These are phyloP conservation scores for Cricetomys ansorgei DNA, from an alignment of 2,113 vertebrate species.

Conservation along the genomic window DNA sequence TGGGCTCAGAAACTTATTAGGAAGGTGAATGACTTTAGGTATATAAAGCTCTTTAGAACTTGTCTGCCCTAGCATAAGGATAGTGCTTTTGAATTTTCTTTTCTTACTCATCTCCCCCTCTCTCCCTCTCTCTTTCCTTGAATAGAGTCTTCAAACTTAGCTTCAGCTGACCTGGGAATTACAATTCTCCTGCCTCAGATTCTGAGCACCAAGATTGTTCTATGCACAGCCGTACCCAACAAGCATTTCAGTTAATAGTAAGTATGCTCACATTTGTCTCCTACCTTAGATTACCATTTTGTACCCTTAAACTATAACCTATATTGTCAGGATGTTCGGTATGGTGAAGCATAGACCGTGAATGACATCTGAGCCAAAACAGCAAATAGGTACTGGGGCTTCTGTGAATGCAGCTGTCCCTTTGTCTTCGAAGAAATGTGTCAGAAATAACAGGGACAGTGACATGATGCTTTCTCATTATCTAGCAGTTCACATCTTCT, in stretches of 20 bases:
- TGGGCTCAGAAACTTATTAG: neutral
- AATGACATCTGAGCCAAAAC: neutral
- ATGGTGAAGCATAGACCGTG: neutral
- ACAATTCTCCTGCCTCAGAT: neutral
- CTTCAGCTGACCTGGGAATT: neutral
- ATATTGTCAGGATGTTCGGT: neutral
- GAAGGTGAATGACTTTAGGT: neutral
- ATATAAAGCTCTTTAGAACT: neutral
- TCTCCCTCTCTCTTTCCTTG: neutral
- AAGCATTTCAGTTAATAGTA: neutral
- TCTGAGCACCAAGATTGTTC: neutral
- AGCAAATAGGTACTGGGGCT: neutral
- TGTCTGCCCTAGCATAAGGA: neutral
- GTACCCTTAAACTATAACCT: neutral
- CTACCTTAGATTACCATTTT: neutral
- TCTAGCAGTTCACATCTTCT: neutral
- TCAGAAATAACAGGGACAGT: neutral
- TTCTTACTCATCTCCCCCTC: neutral
- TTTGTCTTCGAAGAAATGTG: neutral
- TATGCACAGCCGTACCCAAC: fast-evolving
- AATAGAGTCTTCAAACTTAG: neutral
- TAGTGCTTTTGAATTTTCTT: neutral
- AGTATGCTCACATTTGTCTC: neutral
- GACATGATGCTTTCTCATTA: neutral
- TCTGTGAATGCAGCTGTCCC: neutral